Conservation (phyloP, 1,140 invertebrate genomes). For the Heliconius hewitsoni region DNA sequence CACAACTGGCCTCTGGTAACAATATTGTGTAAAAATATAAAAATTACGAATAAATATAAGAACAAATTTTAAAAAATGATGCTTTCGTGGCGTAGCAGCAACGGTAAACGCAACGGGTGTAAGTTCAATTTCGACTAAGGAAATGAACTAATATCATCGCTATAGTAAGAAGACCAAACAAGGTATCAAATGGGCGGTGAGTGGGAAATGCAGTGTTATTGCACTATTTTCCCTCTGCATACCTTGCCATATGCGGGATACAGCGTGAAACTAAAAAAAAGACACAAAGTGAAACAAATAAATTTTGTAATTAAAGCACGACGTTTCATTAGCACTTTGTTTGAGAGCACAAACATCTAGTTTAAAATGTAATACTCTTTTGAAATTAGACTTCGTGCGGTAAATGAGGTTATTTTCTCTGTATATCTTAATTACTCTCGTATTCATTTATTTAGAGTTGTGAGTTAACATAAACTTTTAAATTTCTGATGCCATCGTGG, state of each 20-base stretch:
- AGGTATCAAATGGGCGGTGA: too few species aligned
- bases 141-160: too few species aligned
- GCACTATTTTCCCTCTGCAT: not conserved
- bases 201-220: too few species aligned
- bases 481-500: not conserved
- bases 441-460: not conserved
- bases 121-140: too few species aligned
- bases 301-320: not conserved
- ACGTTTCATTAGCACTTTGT: slow-evolving; percentile 14
- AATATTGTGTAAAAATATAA: too few species aligned
- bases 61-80: too few species aligned
- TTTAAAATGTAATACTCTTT: slow-evolving; percentile 15
- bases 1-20: too few species aligned
- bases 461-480: not conserved
- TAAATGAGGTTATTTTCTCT: slow-evolving; percentile 5
- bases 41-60: too few species aligned
- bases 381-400: not conserved
- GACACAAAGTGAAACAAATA: not conserved
- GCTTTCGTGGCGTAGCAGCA: too few species aligned
- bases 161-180: too few species aligned
- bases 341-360: not conserved
- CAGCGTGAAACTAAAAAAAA: not conserved
- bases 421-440: slow-evolving; percentile 4
- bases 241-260: not conserved
- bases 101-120: too few species aligned